Conservation (phyloP, 2,113 vertebrate genomes). For the Bufo bufo region DNA sequence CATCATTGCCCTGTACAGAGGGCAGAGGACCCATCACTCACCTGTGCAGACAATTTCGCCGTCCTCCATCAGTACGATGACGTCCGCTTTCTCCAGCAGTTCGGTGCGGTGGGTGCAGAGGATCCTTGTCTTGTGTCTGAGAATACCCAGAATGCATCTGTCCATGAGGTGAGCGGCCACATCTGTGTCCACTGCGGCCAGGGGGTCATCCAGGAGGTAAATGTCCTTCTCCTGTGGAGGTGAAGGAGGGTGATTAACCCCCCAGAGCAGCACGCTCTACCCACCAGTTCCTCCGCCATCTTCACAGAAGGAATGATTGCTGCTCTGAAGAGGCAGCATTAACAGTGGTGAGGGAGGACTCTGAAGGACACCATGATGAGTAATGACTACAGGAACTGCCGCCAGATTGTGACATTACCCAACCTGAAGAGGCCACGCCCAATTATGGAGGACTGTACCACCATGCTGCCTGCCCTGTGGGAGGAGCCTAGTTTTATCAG, state of each 20-base stretch:
- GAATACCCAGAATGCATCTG: slow-evolving; percentile 85
- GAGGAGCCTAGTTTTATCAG: too few relatives aligned
- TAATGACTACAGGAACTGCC: too few relatives aligned
- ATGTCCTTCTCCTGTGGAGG: slow-evolving; percentile 85
- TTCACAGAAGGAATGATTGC: background rate
- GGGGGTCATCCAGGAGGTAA: slow-evolving; percentile 93
- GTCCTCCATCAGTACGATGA: slow-evolving; percentile 84
- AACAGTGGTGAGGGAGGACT: too few relatives aligned
- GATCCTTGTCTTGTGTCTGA: slow-evolving; percentile 85
- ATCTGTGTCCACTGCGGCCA: slow-evolving; percentile 91
- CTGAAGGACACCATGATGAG: background rate
- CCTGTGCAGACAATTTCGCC: slow-evolving; percentile 83
- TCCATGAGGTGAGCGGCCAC: slow-evolving; percentile 91
- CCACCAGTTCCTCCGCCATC: background rate
- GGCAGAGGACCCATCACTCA: slow-evolving; percentile 60
- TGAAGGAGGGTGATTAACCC: background rate
- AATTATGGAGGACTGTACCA: too few relatives aligned
- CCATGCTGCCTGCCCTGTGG: too few relatives aligned
- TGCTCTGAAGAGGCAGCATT: too few relatives aligned
- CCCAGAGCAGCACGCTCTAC: background rate
- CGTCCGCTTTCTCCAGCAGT: slow-evolving; percentile 82
- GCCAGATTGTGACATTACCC: too few relatives aligned
- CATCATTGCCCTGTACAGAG: background rate
- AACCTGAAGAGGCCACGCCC: too few relatives aligned
- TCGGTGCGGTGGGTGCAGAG: slow-evolving; percentile 93